Evolutionary conservation across 1,140 invertebrate genomes (phyloP).

Genomic region (Drosophila eugracilis): DNA sequence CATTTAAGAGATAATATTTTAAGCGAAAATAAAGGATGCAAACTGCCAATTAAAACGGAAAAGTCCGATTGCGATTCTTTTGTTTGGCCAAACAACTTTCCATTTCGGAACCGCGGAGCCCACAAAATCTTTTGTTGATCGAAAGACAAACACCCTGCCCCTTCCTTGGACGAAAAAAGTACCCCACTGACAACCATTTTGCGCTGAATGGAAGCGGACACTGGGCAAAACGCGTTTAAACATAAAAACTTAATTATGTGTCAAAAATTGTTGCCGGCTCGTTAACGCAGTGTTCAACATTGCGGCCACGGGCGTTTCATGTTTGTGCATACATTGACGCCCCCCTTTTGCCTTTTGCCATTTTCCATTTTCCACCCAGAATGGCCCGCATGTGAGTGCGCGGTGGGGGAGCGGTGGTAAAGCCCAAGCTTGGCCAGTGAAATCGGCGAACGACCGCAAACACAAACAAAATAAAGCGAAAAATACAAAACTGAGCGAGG

Average conservation of each 20-base stretch:
- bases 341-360: conserved; percentile 1
- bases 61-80: conserved; percentile 1
- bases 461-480: conserved; percentile 54
- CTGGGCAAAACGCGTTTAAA: conserved; percentile 49
- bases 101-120: not conserved
- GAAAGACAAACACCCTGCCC: conserved; percentile 2
- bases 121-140: conserved; percentile 15
- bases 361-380: not conserved
- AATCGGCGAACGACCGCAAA: conserved; percentile 54
- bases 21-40: not conserved
- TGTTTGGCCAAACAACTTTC: not conserved
- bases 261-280: conserved; percentile 68
- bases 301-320: conserved; percentile 68
- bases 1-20: not conserved
- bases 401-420: not conserved
- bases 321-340: conserved; percentile 58
- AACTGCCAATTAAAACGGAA: not conserved
- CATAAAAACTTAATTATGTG: conserved; percentile 82
- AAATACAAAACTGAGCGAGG: conserved; percentile 41
- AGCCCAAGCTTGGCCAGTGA: conserved; percentile 18
- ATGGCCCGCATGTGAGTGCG: conserved; percentile 5
- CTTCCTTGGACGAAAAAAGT: not conserved
- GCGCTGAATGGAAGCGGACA: conserved; percentile 25
- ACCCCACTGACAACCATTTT: conserved; percentile 12
- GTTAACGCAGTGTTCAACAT: conserved; percentile 62